Percentiles rank a stretch among this genome's conserved stretches.
Evolutionary conservation across 2,797 vertebrate species (phyloP).

Genomic region (Etheostoma nigrum): DNA sequence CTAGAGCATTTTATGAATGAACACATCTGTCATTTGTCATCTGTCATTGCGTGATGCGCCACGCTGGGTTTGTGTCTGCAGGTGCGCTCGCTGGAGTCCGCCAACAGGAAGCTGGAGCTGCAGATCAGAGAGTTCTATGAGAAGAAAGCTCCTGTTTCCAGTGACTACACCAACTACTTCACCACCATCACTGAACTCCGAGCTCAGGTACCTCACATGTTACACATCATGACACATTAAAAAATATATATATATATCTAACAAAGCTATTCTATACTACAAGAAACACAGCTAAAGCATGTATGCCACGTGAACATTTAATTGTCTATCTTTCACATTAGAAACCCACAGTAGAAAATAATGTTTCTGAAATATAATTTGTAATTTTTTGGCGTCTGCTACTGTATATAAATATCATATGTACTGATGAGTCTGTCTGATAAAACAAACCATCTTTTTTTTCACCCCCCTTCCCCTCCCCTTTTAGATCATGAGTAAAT

Average conservation of each 20-base stretch:
- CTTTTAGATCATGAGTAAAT: slow-evolving; percentile 65
- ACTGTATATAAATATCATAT: background rate
- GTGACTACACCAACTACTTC: slow-evolving; percentile 66
- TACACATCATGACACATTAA: background rate
- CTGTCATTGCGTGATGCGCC: background rate
- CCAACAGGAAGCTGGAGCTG: slow-evolving; percentile 80
- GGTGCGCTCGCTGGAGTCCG: slow-evolving; percentile 78
- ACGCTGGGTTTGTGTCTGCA: slow-evolving; percentile 39
- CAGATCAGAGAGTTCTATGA: slow-evolving; percentile 78
- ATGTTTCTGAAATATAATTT: background rate
- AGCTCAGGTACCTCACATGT: slow-evolving; percentile 67
- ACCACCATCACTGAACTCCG: slow-evolving; percentile 71
- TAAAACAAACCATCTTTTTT: background rate
- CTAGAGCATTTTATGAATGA: background rate
- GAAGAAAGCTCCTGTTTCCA: slow-evolving; percentile 30
- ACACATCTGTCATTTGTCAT: too few relatives aligned
- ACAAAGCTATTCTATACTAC: background rate
- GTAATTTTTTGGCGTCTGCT: background rate
- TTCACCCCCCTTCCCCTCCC: too few relatives aligned
- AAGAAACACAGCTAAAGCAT: background rate
- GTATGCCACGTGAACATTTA: background rate
- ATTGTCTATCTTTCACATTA: background rate
- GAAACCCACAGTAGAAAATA: background rate
- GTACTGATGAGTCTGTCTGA: background rate
- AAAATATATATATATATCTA: background rate